phyloP scores from a whole-genome alignment of 2,797 vertebrate species.

The Esox lucius region DNA sequence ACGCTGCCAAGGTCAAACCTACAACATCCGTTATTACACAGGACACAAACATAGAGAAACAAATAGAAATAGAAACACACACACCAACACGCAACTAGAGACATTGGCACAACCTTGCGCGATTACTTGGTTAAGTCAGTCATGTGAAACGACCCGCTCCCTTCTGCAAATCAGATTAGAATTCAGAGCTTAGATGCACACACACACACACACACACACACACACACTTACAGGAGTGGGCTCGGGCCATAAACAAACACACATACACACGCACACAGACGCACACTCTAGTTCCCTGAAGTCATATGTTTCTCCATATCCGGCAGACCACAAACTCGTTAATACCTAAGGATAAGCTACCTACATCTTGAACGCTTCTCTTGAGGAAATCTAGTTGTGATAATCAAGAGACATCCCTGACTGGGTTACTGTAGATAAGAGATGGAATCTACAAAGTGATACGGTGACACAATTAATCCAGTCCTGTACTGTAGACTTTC shows the following conservation, averaged over 20 bases:
- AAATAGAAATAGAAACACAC: constrained; percentile 18
- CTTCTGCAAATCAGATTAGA: constrained; percentile 82
- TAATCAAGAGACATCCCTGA: not conserved
- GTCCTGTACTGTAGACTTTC: not conserved
- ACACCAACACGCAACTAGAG: constrained; percentile 33
- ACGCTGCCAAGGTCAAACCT: not conserved
- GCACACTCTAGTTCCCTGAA: not conserved
- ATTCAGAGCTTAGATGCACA: constrained; percentile 64
- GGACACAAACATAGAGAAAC: not conserved
- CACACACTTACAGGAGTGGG: constrained; percentile 29
- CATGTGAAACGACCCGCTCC: constrained; percentile 79
- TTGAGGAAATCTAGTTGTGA: not conserved
- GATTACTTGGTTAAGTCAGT: constrained; percentile 76
- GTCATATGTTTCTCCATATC: not conserved
- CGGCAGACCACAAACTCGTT: not conserved
- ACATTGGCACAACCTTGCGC: constrained; percentile 73
- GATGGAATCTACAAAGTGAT: not conserved
- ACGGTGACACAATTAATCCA: not conserved
- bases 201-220: constrained; percentile 27
- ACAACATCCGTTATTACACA: not conserved
- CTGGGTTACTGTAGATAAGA: not conserved
- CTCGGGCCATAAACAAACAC: constrained; percentile 5
- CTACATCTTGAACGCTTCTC: not conserved
- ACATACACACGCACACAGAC: constrained; percentile 23
- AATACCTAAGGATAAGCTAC: not conserved